These are phyloP conservation scores for Geodia barretti DNA, from an alignment of 37 sponge, comb jelly and placozoan genomes.

Conservation along the genomic window DNA sequence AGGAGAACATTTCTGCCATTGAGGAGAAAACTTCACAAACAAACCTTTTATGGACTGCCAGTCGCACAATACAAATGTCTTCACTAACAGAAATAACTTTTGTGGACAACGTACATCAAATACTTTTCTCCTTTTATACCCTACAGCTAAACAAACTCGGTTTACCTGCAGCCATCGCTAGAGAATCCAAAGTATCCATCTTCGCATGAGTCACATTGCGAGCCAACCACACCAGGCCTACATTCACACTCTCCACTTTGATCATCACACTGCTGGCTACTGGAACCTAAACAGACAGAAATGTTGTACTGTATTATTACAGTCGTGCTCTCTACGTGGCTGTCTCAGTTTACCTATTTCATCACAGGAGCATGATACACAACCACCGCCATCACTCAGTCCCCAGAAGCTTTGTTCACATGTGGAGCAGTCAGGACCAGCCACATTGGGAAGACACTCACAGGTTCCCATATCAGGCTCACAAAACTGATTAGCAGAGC, in stretches of 20 bases:
- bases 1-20: too few species aligned
- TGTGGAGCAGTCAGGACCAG: conserved; percentile 52
- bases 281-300: conserved; percentile 60
- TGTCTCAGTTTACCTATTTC: conserved; percentile 3
- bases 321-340: not conserved
- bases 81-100: too few species aligned
- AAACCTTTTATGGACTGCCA: too few species aligned
- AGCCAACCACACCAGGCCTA: conserved; percentile 68
- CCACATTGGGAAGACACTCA: conserved; percentile 53
- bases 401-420: conserved; percentile 39
- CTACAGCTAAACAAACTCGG: not conserved
- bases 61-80: too few species aligned
- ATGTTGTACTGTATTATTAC: not conserved
- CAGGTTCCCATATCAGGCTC: conserved; percentile 64
- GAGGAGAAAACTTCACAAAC: too few species aligned
- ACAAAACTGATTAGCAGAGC: conserved; percentile 55
- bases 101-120: too few species aligned
- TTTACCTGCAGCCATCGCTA: conserved; percentile 61
- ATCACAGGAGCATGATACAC: conserved; percentile 55
- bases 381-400: conserved; percentile 15
- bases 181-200: conserved; percentile 61
- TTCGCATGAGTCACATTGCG: conserved; percentile 58
- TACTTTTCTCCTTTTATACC: too few species aligned
- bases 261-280: conserved; percentile 31
- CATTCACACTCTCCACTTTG: conserved; percentile 59